Evolutionary conservation across 2,797 vertebrate species (phyloP), one percentile per base, ranked within the genome.

Genomic region (Huso huso): DNA sequence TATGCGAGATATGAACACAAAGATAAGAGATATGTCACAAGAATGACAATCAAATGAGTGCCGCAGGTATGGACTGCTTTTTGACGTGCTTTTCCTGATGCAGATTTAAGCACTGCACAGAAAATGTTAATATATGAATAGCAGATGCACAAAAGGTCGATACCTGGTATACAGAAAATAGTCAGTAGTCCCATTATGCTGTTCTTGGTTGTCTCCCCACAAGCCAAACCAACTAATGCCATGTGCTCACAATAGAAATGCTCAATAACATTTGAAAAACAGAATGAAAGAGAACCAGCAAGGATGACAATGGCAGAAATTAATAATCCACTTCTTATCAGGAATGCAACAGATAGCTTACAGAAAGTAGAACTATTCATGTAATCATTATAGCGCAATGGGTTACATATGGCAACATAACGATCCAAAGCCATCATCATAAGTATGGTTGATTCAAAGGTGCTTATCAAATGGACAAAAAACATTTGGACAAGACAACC

Each of bases 221-320:
- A 88, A 11, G 80, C 80, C 69, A 84, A 51, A 59, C 77, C 72
- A 66, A 86, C 83, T 55, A 88, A 49, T 1, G 85, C 80, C 87
- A 87, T 89, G 69, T 89, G 86, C 7, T 89, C 87, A 71, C 84
- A 87, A 79, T 86, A 87, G 64, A 84, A 87, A 63, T 87, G 83
- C n/a, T 79, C 70, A 18, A 88, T 83, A 0, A 62, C 68, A 63
- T 82, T 79, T 8, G 66, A 71, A 2, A 8, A 60, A 63, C 86
- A 89, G 58, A 79, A 90, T 0, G 72, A 7, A 2, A 83, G 48
- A 3, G 11, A 11, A 63, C 70, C 73, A 6, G 77, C 77, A 60
- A 84, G 37, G 37, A 4, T 50, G 11, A 84, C 78, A 37, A 37
- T 37, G 23, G 2, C 2, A 0, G 68, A 10, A 11, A 63, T 6